phyloP scores from a whole-genome alignment of 1,140 invertebrate genomes.

The Diorhabda sublineata region DNA sequence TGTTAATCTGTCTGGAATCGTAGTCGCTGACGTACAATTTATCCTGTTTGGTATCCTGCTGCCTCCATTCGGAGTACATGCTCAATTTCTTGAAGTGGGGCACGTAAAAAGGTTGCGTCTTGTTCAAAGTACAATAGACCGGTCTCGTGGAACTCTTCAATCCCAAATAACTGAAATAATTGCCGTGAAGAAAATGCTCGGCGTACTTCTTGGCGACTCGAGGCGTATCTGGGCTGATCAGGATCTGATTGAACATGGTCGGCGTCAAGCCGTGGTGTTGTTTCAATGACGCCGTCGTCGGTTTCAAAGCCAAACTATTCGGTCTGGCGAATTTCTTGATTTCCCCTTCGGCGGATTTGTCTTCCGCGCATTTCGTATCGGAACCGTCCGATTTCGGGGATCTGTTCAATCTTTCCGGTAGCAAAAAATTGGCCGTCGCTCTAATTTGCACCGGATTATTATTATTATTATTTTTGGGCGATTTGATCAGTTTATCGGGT shows the following conservation, averaged over 20 bases:
- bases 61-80: constrained; percentile 95
- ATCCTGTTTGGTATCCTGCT: constrained; percentile 44
- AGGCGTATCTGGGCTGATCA: constrained; percentile 87
- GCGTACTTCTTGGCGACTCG: constrained; percentile 82
- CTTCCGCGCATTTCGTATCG: constrained; percentile 12
- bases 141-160: constrained; percentile 85
- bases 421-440: not conserved
- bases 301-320: constrained; percentile 74
- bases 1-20: constrained; percentile 68
- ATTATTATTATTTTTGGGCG: not conserved
- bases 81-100: constrained; percentile 85
- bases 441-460: not conserved
- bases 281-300: constrained; percentile 74
- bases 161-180: constrained; percentile 88
- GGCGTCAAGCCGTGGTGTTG: constrained; percentile 72
- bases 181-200: constrained; percentile 82
- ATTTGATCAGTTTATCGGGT: not conserved
- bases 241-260: constrained; percentile 68
- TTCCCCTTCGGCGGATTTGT: constrained; percentile 21
- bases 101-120: constrained; percentile 93
- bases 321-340: constrained; percentile 69
- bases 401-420: constrained; percentile 3
- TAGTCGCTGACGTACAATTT: constrained; percentile 50
- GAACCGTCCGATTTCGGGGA: constrained; percentile 4
- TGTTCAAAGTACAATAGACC: constrained; percentile 89